Base-by-base conservation (phyloP, 2,113 vertebrate genomes). In the Papio anubis region DNA sequence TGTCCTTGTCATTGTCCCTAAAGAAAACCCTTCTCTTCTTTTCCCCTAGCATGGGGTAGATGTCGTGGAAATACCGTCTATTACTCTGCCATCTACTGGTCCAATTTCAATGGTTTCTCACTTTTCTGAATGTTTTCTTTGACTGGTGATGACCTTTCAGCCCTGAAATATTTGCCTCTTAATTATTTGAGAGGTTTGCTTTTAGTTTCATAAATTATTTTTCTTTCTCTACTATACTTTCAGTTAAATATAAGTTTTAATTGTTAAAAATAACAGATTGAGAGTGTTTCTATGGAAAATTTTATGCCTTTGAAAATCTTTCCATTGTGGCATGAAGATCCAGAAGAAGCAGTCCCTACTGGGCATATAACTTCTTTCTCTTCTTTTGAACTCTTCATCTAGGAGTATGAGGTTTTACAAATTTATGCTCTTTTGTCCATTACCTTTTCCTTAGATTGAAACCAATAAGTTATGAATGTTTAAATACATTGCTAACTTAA, bases 131-230 rank as follows among this genome's bases (percentile, higher is more conserved):
- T 27, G 66, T 79, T 78, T 83, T 50, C 52, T 17, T 20, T 84
- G 25, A 85, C 14, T 89, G 45, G 17, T 68, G 64, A 90, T 68
- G 18, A 85, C 27, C 12, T 86, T 92, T 78, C 35, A 92, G 57
- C 18, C 35, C n/a, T 45, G 59, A 90, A 87, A 94, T 90, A 79
- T 78, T 97, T 75, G 20, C 12, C 2, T 93, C 14, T 83, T 96
- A 88, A 92, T 66, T 91, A 83, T 84, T 96, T 96, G 38, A 88
- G 86, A 79, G 30, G 20, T 83, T 94, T 89, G 17, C 32, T 90
- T 95, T 92, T 86, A 48, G 43, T 52, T 64, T 82, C 27, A 68
- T 91, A 43, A 66, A 23, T 88, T 75, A 66, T 84, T 43, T 90
- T 95, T 96, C 85, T 91, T 94, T 87, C n/a, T 66, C 20, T 4